Evolutionary conservation across 1,140 invertebrate genomes (phyloP).

Genomic region (Pygmarrhopalites habei): DNA sequence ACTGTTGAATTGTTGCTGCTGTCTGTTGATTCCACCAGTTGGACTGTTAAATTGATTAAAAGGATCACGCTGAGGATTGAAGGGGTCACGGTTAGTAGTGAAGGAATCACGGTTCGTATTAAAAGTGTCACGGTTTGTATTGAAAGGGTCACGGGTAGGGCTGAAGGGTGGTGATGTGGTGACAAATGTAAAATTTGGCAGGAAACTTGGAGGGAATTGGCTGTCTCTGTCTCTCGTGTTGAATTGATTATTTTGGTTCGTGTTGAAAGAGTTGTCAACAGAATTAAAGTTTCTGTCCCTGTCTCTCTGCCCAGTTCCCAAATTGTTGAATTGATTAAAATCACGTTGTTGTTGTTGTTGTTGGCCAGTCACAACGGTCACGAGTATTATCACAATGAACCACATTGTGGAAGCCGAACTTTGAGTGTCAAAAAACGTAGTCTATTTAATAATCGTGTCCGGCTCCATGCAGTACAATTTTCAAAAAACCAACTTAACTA

Average conservation of each 20-base stretch:
- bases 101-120: not conserved
- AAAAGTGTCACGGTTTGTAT: conserved; percentile 1
- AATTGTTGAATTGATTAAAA: not conserved
- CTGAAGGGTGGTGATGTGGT: not conserved
- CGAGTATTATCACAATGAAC: not conserved
- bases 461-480: no score
- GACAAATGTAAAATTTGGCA: not conserved
- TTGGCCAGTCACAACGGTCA: not conserved
- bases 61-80: conserved; percentile 2
- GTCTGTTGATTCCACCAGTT: not conserved
- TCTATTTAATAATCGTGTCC: no score
- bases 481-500: no score
- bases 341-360: no score
- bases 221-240: not conserved
- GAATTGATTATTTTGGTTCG: not conserved
- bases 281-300: not conserved
- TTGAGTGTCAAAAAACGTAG: no score
- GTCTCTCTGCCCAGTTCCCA: not conserved
- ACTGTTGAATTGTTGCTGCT: conserved; percentile 2
- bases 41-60: no score
- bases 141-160: not conserved
- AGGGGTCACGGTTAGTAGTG: conserved; percentile 11
- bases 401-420: no score
- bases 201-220: not conserved
- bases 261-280: not conserved